These are phyloP conservation scores for Rhadina sibilatrix DNA, from an alignment of 2,113 vertebrate genomes.

Conservation along the genomic window DNA sequence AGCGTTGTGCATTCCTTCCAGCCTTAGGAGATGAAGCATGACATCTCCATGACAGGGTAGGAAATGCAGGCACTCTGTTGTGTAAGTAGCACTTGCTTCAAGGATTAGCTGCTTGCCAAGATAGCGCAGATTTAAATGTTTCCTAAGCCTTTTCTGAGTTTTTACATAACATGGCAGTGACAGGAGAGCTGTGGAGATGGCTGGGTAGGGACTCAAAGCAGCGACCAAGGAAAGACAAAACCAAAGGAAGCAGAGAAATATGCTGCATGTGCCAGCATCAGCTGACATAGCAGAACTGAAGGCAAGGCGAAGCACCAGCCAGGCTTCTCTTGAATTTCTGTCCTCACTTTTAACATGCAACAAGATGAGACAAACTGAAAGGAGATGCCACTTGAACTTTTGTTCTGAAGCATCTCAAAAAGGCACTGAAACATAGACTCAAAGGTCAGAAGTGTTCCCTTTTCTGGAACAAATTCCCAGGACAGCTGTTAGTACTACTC, in stretches of 20 bases:
- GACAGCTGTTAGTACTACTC: neutral
- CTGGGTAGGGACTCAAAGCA: neutral
- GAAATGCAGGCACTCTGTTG: neutral
- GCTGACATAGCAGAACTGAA: neutral
- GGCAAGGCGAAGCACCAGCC: neutral
- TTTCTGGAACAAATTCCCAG: slow-evolving; percentile 19
- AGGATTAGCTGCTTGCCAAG: slow-evolving; percentile 18
- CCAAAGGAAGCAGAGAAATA: neutral
- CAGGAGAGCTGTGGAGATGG: neutral
- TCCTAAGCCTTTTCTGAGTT: slow-evolving; percentile 28
- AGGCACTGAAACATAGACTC: neutral
- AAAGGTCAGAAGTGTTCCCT: slow-evolving; percentile 37
- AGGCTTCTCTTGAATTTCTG: neutral
- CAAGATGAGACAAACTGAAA: slow-evolving; percentile 23
- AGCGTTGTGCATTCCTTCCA: slow-evolving; percentile 4
- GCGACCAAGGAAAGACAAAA: neutral
- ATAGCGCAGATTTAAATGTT: neutral
- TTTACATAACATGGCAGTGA: neutral
- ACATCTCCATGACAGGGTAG: neutral
- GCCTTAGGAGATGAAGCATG: neutral
- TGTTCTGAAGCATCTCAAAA: neutral
- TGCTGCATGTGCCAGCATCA: neutral
- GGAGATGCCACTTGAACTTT: neutral
- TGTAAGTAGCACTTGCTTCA: slow-evolving; percentile 21
- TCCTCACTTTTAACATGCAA: neutral